Evolutionary conservation across 1,140 invertebrate genomes (phyloP), one percentile per base, ranked within the genome.

Genomic region (Goniozus legneri): DNA sequence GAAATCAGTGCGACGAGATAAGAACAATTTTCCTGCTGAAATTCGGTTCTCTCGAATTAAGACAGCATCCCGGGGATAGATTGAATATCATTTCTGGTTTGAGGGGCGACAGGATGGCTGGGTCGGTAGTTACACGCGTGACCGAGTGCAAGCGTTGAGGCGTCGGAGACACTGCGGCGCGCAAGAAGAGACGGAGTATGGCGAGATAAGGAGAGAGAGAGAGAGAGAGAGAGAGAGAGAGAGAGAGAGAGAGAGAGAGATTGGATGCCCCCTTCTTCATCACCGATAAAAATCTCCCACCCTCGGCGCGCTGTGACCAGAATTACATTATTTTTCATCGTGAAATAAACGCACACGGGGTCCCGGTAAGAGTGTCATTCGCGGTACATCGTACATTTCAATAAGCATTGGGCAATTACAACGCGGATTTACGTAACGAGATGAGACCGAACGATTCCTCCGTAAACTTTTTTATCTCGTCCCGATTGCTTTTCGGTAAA

Each of bases 241-340:
- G 24, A 10, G 24, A 14, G n/a, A 19, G 31, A 19, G 14, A 22
- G 34, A 13, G 16, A 40, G 27, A 43, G 47, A 31, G 45, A n/a
- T n/a, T n/a, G n/a, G n/a, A n/a, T n/a, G n/a, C n/a, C n/a, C n/a
- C n/a, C n/a, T n/a, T n/a, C n/a, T n/a, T n/a, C n/a, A n/a, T n/a
- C n/a, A 38, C 38, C 44, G 61, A 67, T 66, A 63, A 64, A 56
- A 56, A 69, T 67, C 66, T 64, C 36, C 52, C 53, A 47, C 54
- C 52, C 50, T 52, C 45, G n/a, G n/a, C n/a, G 55, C 56, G 47
- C 43, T 58, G 62, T 70, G 67, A 71, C 65, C 64, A 58, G 69
- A 71, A 71, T 71, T 66, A 58, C 61, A 71, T 71, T 69, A 67
- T 50, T 54, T n/a, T 46, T 54, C 41, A 15, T 36, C 36, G 58